A percentile compares a stretch with the other conserved stretches of the same genome.
Evolutionary conservation across 1,140 invertebrate species (phyloP).

Genomic region (Leptinotarsa lineolata): DNA sequence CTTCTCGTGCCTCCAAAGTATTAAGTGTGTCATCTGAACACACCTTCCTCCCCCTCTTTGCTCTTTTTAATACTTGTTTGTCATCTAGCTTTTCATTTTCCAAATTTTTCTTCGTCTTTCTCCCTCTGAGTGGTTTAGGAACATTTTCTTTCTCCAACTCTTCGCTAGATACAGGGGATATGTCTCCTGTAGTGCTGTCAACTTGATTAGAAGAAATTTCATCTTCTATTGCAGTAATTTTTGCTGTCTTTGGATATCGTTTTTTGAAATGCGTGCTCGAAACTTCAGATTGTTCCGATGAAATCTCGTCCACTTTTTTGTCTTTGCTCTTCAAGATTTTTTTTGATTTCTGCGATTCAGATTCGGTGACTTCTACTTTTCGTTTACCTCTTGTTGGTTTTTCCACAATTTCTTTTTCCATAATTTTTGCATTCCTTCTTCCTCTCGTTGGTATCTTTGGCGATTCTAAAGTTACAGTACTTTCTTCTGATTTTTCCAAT

Average conservation of each 20-base stretch:
- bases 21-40: neutral
- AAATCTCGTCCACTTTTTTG: neutral
- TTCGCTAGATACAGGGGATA: neutral
- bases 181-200: conserved; percentile 10
- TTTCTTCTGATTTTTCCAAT: neutral
- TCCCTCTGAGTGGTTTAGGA: neutral
- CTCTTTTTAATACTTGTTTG: neutral
- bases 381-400: neutral
- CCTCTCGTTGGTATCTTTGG: neutral
- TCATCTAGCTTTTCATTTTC: conserved; percentile 2
- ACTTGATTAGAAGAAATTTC: neutral
- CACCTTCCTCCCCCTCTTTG: conserved; percentile 5
- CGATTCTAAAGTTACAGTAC: neutral
- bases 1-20: neutral
- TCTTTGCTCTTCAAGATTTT: neutral
- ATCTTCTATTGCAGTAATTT: neutral
- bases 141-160: neutral
- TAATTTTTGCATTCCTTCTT: neutral
- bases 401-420: neutral
- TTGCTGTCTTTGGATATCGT: neutral
- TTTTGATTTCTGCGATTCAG: neutral
- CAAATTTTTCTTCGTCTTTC: neutral
- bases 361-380: neutral
- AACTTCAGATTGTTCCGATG: neutral
- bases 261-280: neutral